Base-by-base conservation (phyloP, 2,888 invertebrate species). In the Drosophila paranaensis region DNA sequence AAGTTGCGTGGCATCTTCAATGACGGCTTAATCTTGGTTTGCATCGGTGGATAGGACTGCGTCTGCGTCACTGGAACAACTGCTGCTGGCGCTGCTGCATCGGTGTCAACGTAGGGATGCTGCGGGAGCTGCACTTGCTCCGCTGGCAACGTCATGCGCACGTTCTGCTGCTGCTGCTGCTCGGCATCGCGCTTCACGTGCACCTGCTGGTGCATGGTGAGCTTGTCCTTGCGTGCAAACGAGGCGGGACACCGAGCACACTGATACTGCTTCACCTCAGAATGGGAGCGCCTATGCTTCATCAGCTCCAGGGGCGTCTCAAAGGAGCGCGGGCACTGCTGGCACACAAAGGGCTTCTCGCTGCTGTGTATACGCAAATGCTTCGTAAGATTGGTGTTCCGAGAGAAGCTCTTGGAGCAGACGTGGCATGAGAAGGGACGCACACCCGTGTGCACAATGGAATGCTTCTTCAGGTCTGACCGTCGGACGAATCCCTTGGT, bases 301-400 rank as follows among this genome's bases (percentile, higher is more conserved):
- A 95, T 94, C 48, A 96, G 91, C 87, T 96, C 96, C 25, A 94
- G 94, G 81, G 95, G 95, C 0, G 95, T 95, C 57, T 95, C 95
- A 93, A 96, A 96, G 57, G 96, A 95, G 77, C 95, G 94, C 2
- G 96, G 96, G 82, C 96, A 96, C 66, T 95, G 94, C 35, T 95
- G 95, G 85, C 96, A 96, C 0, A 95, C 95, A 91, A 95, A 95
- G 1, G 96, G 96, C 82, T 95, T 96, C 25, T 95, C 94, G 0
- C 95, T 95, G 40, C 95, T 95, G 92, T 96, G 96, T 51, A 96
- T 96, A 62, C 96, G 94, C 87, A 96, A 94, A 90, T 96, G 96
- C 90, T 96, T 96, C 64, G 96, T 96, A 45, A 96, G 93, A 91
- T 96, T 96, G n/a, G 96, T 96, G 80, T 96, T 96, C 30, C 96